Evolutionary conservation across 2,113 vertebrate genomes (phyloP).

Genomic region (Indicator maculatus): DNA sequence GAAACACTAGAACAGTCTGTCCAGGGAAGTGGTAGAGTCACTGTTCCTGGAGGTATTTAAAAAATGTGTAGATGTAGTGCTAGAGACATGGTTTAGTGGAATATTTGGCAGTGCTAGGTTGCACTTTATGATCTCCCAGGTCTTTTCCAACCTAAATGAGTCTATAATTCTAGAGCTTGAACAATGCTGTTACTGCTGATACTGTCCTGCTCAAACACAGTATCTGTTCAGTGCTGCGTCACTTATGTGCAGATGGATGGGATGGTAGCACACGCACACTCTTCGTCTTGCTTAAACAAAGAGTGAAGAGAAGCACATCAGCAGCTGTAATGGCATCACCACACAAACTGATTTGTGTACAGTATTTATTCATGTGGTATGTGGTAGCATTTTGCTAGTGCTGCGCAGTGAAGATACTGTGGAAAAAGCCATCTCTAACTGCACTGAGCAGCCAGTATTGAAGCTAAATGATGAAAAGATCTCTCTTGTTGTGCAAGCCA

Average conservation of each 20-base stretch:
- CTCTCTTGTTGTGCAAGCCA: not conserved
- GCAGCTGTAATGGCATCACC: not conserved
- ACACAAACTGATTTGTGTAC: not conserved
- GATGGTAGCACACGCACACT: not conserved
- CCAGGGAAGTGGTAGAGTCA: not conserved
- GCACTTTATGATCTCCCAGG: not conserved
- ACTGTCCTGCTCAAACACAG: not conserved
- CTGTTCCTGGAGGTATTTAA: not conserved
- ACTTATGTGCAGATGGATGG: not conserved
- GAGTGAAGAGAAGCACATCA: not conserved
- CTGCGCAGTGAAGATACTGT: not conserved
- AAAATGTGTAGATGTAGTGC: not conserved
- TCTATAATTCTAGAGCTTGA: not conserved
- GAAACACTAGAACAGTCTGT: not conserved
- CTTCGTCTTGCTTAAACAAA: not conserved
- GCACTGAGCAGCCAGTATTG: rapidly evolving
- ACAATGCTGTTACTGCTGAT: not conserved
- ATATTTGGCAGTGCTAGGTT: not conserved
- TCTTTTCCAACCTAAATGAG: not conserved
- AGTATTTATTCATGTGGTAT: not conserved
- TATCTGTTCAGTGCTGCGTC: not conserved
- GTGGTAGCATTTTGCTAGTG: not conserved
- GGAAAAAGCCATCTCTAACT: not conserved
- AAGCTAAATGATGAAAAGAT: not conserved
- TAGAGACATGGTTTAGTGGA: not conserved